phyloP scores from a whole-genome alignment of 2,113 vertebrate genomes.

The Pseudonaja textilis region DNA sequence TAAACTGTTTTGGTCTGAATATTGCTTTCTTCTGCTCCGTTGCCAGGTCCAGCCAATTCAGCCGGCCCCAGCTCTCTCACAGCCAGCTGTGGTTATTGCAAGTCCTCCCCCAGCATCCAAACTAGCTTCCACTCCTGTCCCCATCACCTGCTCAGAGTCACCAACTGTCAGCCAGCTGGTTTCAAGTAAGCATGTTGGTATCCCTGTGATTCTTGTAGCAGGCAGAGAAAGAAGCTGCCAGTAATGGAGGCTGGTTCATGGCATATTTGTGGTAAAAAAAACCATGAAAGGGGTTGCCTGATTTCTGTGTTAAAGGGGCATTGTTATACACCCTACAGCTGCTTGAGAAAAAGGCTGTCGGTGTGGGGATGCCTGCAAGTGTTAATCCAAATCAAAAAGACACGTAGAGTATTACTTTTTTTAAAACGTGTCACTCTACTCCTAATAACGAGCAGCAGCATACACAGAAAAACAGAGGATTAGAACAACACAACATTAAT shows the following conservation, averaged over 20 bases:
- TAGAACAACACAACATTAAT: neutral
- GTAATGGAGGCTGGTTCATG: neutral
- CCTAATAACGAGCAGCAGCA: neutral
- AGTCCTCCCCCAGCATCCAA: slow-evolving; percentile 69
- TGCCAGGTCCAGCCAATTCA: slow-evolving; percentile 74
- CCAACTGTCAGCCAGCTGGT: slow-evolving; percentile 92
- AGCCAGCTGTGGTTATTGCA: slow-evolving; percentile 79
- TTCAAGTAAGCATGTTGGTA: slow-evolving; percentile 77
- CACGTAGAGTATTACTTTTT: neutral
- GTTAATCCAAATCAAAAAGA: neutral
- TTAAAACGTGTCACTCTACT: neutral
- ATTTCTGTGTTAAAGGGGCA: neutral
- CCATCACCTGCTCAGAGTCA: slow-evolving; percentile 84
- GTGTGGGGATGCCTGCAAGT: neutral
- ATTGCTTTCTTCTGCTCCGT: slow-evolving; percentile 8
- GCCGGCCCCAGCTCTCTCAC: slow-evolving; percentile 70
- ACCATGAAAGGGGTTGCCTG: neutral
- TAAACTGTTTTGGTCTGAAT: neutral
- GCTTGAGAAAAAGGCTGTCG: neutral
- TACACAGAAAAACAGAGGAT: neutral
- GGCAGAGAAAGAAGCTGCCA: neutral
- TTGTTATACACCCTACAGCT: neutral
- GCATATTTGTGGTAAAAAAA: neutral
- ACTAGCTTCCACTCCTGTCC: slow-evolving; percentile 68
- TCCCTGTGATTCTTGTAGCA: neutral